A percentile compares a stretch with the other conserved stretches of the same genome.
These are phyloP conservation scores for Leuciscus idus DNA, from an alignment of 2,113 vertebrate species.

Conservation along the genomic window DNA sequence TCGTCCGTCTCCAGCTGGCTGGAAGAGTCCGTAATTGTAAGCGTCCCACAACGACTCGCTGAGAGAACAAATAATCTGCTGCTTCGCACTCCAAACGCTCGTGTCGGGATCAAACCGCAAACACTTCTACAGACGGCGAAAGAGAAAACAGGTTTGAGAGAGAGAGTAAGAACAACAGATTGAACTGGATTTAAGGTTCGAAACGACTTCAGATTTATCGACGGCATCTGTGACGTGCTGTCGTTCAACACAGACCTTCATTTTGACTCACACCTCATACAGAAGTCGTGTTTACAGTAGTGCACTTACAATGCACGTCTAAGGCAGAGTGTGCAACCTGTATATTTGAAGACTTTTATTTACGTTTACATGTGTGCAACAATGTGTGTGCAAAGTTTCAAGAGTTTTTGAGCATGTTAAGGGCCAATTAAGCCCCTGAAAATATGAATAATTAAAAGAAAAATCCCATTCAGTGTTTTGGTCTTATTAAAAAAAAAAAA, in stretches of 20 bases:
- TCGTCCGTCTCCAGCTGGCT: slow-evolving; percentile 87
- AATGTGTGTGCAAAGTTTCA: too few species aligned
- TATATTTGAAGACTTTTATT: background rate
- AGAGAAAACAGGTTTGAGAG: slow-evolving; percentile 22
- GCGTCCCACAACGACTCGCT: slow-evolving; percentile 87
- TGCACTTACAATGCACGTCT: background rate
- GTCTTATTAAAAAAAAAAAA: too few species aligned
- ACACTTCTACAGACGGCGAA: slow-evolving; percentile 80
- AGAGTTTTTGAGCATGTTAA: too few species aligned
- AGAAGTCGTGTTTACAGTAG: background rate
- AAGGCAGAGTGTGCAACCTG: background rate
- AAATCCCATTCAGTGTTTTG: too few species aligned
- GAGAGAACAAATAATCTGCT: slow-evolving; percentile 89
- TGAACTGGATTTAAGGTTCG: slow-evolving; percentile 23
- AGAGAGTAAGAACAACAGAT: slow-evolving; percentile 15
- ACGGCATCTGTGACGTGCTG: background rate
- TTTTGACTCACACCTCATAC: background rate
- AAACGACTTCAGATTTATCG: background rate
- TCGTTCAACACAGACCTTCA: background rate
- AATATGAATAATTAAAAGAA: too few species aligned
- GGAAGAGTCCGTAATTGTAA: slow-evolving; percentile 92
- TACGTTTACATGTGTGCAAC: too few species aligned
- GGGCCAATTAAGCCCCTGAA: too few species aligned
- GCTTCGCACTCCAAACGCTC: slow-evolving; percentile 89
- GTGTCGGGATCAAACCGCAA: slow-evolving; percentile 89